Conservation (phyloP, 2,113 vertebrate genomes). For the Ellobius talpinus region DNA sequence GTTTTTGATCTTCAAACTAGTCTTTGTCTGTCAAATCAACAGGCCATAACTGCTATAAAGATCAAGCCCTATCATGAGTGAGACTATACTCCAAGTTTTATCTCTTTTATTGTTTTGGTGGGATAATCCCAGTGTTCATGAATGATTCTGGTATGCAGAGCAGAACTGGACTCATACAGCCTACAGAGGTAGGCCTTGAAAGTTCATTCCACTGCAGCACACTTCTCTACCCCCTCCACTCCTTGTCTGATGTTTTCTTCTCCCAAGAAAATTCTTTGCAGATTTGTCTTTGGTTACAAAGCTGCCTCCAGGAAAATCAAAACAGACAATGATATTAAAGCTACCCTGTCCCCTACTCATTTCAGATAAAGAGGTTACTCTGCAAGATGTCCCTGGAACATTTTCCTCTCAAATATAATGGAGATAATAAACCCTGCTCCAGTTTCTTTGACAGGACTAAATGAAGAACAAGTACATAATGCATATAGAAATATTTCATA, state of each 20-base stretch:
- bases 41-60: background rate
- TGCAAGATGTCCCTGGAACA: background rate
- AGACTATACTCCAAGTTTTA: background rate
- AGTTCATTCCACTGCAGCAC: background rate
- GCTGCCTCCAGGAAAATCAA: background rate
- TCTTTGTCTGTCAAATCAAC: background rate
- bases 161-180: background rate
- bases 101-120: background rate
- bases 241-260: background rate
- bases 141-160: background rate
- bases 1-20: background rate
- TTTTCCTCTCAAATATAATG: slow-evolving; percentile 28
- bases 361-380: slow-evolving; percentile 52
- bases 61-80: background rate
- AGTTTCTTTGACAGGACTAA: background rate
- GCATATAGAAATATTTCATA: slow-evolving; percentile 4
- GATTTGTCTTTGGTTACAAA: background rate
- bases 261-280: background rate
- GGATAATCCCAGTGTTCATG: background rate
- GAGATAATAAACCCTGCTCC: background rate
- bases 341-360: background rate
- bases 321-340: background rate
- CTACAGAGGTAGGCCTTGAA: background rate
- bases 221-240: background rate
- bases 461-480: background rate